Evolutionary conservation across 2,113 vertebrate genomes (phyloP), one percentile per base, ranked within the genome.

Genomic region (Cochlearius cochlearius): DNA sequence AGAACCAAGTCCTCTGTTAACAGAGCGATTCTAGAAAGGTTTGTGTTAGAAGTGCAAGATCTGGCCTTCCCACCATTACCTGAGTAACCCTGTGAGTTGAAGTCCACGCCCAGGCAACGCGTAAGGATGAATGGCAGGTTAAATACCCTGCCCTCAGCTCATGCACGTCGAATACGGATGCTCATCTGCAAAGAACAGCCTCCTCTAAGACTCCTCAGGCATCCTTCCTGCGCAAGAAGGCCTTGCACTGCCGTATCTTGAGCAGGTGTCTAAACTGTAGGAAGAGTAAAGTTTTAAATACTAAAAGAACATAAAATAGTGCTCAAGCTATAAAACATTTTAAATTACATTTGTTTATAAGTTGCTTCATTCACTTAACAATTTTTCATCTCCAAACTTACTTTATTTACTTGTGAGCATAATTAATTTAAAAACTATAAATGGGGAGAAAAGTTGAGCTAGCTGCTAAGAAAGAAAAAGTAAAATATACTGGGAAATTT

Each of bases 61-160:
- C 20, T 64, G 36, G 21, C 17, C 12, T 87, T 85, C 38, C 47
- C 63, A 49, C 8, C 2, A 8, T 11, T 43, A 29, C 16, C 34
- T 36, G 23, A 68, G 34, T 9, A 39, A 64, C 21, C 5, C 19
- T 12, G 5, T 18, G 17, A 32, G 25, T 5, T 43, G 38, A 67
- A 71, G 13, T 30, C 14, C 7, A 1, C 2, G 2, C 19, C 12
- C 3, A 2, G 16, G 27, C 26, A 73, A 56, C 0, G 2, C 2
- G 0, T 75, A 26, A 39, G 39, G 62, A 21, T 23, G 18, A 90
- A 56, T 7, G 71, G 14, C 32, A 88, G 15, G 18, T 79, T 90
- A 71, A 71, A 68, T 2, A 8, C 36, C 23, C 12, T 56, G 29
- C 8, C n/a, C 12, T 82, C 10, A 11, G 9, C n/a, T 85, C 29